Base-by-base conservation (phyloP, 2,797 vertebrate species). In the Thaleichthys pacificus region DNA sequence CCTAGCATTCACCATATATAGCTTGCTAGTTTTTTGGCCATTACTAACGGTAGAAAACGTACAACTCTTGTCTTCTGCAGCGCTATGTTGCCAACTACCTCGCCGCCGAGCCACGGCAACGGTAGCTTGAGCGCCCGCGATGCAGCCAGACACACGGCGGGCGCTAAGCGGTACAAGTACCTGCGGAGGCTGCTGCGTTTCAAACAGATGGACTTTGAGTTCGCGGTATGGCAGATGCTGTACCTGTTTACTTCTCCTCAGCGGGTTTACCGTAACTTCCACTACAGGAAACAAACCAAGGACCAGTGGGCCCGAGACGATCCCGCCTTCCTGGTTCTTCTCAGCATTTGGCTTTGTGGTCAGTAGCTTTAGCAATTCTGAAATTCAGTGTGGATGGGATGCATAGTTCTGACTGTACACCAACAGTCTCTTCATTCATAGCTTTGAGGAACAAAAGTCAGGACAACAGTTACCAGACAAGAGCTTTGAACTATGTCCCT, bases 251-350 rank as follows among this genome's bases (percentile, higher is more conserved):
- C 96, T 0, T 98, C 97, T 0, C 97, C 97, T 0, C 97, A 99
- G 91, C 94, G 93, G 77, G 97, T 99, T n/a, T 99, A 99, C 76
- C 95, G 97, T 75, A 99, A 99, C 89, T 99, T 99, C 66, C 97
- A 99, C 85, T 99, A 98, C 89, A 93, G 97, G 69, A 99, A 99
- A 82, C 98, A 99, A 90, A 99, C 97, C 0, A 99, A 99, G 86
- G 97, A 99, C 88, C 97, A 99, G 74, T 99, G 97, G 98, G 98
- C 98, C 0, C 91, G 97, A 67, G 97, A 99, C 2, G 98, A 99
- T 82, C 98, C 98, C 0, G 98, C 96, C 7, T 99, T 99, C 84
- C 90, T 99, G 30, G 96, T 97, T 0, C 88, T 99, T 19, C 94
- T 99, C 82, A 95, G 97, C 83, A 77, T 99, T 82, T 99, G 97